Percentiles rank a stretch among this genome's conserved stretches.
Evolutionary conservation across 2,888 invertebrate species (phyloP).

Genomic region (Rhingia campestris): DNA sequence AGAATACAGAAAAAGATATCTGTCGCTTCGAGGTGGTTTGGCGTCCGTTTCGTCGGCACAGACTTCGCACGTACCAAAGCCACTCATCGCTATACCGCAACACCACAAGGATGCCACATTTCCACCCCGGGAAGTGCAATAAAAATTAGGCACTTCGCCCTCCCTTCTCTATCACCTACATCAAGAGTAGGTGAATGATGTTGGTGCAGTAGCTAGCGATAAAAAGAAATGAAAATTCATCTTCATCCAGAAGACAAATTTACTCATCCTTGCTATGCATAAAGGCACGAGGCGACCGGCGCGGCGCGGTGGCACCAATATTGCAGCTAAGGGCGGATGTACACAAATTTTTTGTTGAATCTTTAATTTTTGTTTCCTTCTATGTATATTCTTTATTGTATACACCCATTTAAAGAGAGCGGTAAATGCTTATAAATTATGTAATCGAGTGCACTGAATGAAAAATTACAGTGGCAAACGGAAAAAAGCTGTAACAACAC

Average conservation of each 20-base stretch:
- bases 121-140: constrained; percentile 45
- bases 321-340: constrained; percentile 22
- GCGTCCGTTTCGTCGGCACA: constrained; percentile 42
- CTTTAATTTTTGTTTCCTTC: constrained; percentile 38
- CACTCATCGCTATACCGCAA: constrained; percentile 59
- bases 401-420: neutral
- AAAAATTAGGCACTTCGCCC: constrained; percentile 53
- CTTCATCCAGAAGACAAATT: constrained; percentile 70
- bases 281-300: constrained; percentile 30
- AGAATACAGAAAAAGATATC: constrained; percentile 54
- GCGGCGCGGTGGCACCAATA: neutral
- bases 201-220: constrained; percentile 39
- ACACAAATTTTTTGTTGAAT: constrained; percentile 7
- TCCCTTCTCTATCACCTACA: constrained; percentile 3
- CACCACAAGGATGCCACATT: constrained; percentile 25
- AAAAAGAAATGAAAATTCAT: constrained; percentile 68
- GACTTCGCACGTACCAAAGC: constrained; percentile 59
- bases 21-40: constrained; percentile 52
- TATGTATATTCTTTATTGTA: neutral
- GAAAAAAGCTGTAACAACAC: constrained; percentile 29
- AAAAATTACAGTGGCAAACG: constrained; percentile 24
- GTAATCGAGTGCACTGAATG: constrained; percentile 55
- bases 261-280: constrained; percentile 39
- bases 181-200: constrained; percentile 23
- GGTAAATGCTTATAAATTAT: constrained; percentile 56